A percentile compares a stretch with the other conserved stretches of the same genome.
Evolutionary conservation across 2,113 vertebrate species (phyloP).

Genomic region (Poeciliopsis retropinna): DNA sequence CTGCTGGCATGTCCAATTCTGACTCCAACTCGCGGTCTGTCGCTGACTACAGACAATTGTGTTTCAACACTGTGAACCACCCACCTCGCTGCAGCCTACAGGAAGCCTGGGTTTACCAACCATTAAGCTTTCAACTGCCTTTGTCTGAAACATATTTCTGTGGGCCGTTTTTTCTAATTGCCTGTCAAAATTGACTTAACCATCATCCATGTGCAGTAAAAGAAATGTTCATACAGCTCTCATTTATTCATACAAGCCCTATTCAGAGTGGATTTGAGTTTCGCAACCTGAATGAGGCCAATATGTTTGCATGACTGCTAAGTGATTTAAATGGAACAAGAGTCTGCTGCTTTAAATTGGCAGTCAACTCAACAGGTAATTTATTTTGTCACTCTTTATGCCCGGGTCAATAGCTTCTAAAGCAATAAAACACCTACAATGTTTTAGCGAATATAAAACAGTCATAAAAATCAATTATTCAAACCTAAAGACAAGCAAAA

Average conservation of each 20-base stretch:
- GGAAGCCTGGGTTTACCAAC: slow-evolving; percentile 49
- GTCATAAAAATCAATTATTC: not conserved
- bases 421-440: not conserved
- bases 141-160: slow-evolving; percentile 52
- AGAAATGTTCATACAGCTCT: slow-evolving; percentile 18
- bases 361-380: slow-evolving; percentile 12
- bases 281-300: slow-evolving; percentile 46
- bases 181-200: slow-evolving; percentile 55
- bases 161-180: slow-evolving; percentile 41
- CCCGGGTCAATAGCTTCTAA: slow-evolving; percentile 11
- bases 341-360: slow-evolving; percentile 33
- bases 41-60: slow-evolving; percentile 6
- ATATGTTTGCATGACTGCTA: slow-evolving; percentile 30
- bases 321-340: slow-evolving; percentile 27
- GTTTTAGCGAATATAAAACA: slow-evolving; percentile 10
- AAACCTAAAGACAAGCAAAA: not conserved
- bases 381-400: slow-evolving; percentile 26
- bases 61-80: slow-evolving; percentile 30
- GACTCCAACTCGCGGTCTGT: slow-evolving; percentile 6
- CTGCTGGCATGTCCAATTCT: not conserved
- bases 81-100: slow-evolving; percentile 34
- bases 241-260: slow-evolving; percentile 45
- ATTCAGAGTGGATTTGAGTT: slow-evolving; percentile 48
- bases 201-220: slow-evolving; percentile 15
- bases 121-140: slow-evolving; percentile 57